phyloP scores from a whole-genome alignment of 2,888 invertebrate species.

The Drepana falcataria region DNA sequence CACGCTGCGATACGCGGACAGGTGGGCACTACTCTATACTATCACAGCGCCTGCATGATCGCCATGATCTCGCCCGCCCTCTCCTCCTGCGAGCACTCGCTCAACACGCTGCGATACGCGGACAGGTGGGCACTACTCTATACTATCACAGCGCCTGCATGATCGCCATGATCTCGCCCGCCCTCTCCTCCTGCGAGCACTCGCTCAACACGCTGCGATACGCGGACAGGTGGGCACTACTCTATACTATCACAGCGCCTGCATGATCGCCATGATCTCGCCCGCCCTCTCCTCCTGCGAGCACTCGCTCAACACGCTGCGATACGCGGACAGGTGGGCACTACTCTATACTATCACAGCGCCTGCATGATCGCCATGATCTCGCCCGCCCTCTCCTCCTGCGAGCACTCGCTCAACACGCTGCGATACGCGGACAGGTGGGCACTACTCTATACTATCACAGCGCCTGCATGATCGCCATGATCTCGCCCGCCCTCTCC shows the following conservation, averaged over 20 bases:
- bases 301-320: slow-evolving; percentile 97
- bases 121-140: slow-evolving; percentile 73
- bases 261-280: slow-evolving; percentile 98
- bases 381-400: slow-evolving; percentile 96
- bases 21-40: slow-evolving; percentile 24
- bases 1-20: slow-evolving; percentile 97
- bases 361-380: slow-evolving; percentile 96
- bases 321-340: slow-evolving; percentile 90
- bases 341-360: not conserved
- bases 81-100: slow-evolving; percentile 97
- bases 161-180: slow-evolving; percentile 99
- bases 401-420: slow-evolving; percentile 99
- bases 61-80: slow-evolving; percentile 99
- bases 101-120: slow-evolving; percentile 98
- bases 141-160: slow-evolving; percentile 41
- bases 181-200: slow-evolving; percentile 97
- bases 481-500: slow-evolving; percentile 98
- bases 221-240: slow-evolving; percentile 83
- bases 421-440: slow-evolving; percentile 94
- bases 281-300: slow-evolving; percentile 98
- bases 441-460: not conserved
- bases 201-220: slow-evolving; percentile 98
- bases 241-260: not conserved
- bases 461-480: slow-evolving; percentile 88
- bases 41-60: slow-evolving; percentile 81